Evolutionary conservation across 2,888 invertebrate species (phyloP).

Genomic region (Tenthredo livida): DNA sequence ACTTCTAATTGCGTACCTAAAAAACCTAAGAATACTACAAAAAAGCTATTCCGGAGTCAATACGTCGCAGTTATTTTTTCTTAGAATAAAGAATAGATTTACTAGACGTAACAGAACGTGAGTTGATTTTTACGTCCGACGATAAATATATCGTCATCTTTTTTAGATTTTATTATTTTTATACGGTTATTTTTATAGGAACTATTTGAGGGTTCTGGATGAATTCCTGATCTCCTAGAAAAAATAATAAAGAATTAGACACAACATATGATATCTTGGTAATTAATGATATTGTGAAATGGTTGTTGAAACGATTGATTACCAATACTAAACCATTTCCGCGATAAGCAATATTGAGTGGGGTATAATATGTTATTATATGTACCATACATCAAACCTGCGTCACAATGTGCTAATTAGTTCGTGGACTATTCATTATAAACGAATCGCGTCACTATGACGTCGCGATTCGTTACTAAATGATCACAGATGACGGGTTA

Average conservation of each 20-base stretch:
- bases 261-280: too few relatives aligned
- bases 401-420: not conserved
- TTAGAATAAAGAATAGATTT: not conserved
- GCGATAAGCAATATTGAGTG: not conserved
- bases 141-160: not conserved
- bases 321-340: not conserved
- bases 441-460: constrained; percentile 13
- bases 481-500: not conserved
- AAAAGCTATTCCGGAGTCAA: too few relatives aligned
- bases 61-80: constrained; percentile 9
- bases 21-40: too few relatives aligned
- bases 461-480: not conserved
- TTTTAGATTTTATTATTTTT: not conserved
- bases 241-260: too few relatives aligned
- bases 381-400: not conserved
- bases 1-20: too few relatives aligned
- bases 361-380: not conserved
- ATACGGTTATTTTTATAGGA: not conserved
- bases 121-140: not conserved
- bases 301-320: too few relatives aligned
- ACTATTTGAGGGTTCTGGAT: too few relatives aligned
- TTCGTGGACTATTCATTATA: not conserved
- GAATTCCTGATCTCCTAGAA: too few relatives aligned
- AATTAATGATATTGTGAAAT: too few relatives aligned
- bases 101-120: not conserved